Evolutionary conservation across 2,888 invertebrate genomes (phyloP).

Genomic region (Papilio elwesi): DNA sequence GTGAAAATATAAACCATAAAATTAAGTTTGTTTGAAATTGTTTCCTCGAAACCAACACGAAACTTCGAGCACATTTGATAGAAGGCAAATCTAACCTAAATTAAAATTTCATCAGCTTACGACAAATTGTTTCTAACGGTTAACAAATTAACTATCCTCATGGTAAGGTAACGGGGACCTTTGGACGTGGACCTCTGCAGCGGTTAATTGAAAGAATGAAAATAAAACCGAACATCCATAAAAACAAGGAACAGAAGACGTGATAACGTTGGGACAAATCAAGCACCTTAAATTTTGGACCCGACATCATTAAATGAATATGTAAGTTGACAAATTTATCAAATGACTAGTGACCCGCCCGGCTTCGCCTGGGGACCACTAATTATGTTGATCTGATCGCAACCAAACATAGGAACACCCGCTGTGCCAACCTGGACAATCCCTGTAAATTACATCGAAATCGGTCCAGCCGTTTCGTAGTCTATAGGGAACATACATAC

Average conservation of each 20-base stretch:
- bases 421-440: no score
- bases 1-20: neutral
- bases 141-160: constrained; percentile 29
- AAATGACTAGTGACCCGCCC: no score
- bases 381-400: no score
- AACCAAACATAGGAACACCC: no score
- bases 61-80: constrained; percentile 7
- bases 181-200: constrained; percentile 9
- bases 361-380: no score
- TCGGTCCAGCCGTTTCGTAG: no score
- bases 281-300: neutral
- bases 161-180: constrained; percentile 19
- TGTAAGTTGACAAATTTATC: no score
- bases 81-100: constrained; percentile 12
- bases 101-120: constrained; percentile 15
- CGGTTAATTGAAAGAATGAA: constrained; percentile 30
- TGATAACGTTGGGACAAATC: constrained; percentile 7
- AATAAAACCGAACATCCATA: neutral
- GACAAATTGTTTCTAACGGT: constrained; percentile 28
- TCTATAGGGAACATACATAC: no score
- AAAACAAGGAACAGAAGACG: constrained; percentile 9
- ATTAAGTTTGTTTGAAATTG: neutral
- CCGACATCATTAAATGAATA: neutral
- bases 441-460: no score
- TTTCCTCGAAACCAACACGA: neutral